These are phyloP conservation scores for Tachyglossus aculeatus DNA, from an alignment of 2,797 vertebrate genomes.

Conservation along the genomic window DNA sequence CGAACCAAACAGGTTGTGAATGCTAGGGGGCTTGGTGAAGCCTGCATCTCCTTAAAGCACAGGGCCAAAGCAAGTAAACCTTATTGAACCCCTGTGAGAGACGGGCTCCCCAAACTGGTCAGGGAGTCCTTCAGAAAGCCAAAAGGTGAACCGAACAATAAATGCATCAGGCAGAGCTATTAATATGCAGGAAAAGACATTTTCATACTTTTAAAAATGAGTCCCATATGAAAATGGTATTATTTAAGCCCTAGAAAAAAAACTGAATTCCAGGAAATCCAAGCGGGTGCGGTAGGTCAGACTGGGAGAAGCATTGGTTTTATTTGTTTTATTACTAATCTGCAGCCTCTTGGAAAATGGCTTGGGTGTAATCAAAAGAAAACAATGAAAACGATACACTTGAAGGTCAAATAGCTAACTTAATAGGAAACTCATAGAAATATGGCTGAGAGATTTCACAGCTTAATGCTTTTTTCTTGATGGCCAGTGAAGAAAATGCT, in stretches of 20 bases:
- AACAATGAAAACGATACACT: slow-evolving; percentile 72
- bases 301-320: slow-evolving; percentile 56
- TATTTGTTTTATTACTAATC: slow-evolving; percentile 64
- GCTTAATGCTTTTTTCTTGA: slow-evolving; percentile 31
- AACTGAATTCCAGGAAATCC: slow-evolving; percentile 68
- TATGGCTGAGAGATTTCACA: slow-evolving; percentile 46
- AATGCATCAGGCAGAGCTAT: too few species aligned
- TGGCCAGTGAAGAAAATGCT: slow-evolving; percentile 5
- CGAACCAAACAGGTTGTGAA: too few species aligned
- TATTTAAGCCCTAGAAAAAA: slow-evolving; percentile 59
- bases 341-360: slow-evolving; percentile 61
- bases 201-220: neutral
- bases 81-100: too few species aligned
- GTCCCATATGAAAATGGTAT: slow-evolving; percentile 17
- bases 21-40: too few species aligned
- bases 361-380: slow-evolving; percentile 70
- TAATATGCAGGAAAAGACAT: neutral
- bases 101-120: too few species aligned
- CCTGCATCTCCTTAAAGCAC: too few species aligned
- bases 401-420: slow-evolving; percentile 68
- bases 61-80: too few species aligned
- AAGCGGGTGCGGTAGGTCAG: slow-evolving; percentile 48
- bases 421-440: slow-evolving; percentile 76
- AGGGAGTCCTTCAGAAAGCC: too few species aligned
- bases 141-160: too few species aligned